Percentiles rank a stretch among this genome's conserved stretches.
phyloP scores from a whole-genome alignment of 2,888 invertebrate species.

The Brenthis ino region DNA sequence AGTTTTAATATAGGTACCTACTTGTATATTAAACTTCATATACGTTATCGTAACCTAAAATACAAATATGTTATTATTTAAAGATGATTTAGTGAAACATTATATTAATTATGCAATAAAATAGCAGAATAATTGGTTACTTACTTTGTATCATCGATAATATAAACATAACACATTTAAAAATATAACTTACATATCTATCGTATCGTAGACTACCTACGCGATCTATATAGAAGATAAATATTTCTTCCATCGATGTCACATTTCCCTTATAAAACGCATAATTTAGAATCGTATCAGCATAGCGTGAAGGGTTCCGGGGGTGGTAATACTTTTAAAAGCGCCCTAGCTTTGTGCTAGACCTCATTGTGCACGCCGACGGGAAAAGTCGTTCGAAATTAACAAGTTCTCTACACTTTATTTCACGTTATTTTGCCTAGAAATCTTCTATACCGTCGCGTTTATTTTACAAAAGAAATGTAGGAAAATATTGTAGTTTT shows the following conservation, averaged over 20 bases:
- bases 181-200: background rate
- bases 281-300: slow-evolving; percentile 39
- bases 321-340: slow-evolving; percentile 77
- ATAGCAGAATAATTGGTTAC: too few relatives aligned
- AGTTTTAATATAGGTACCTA: too few relatives aligned
- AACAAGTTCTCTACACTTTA: slow-evolving; percentile 30
- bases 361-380: slow-evolving; percentile 66
- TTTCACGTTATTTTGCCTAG: slow-evolving; percentile 19
- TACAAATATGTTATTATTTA: too few relatives aligned
- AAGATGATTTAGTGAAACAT: too few relatives aligned
- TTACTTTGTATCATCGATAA: too few relatives aligned
- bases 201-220: slow-evolving; percentile 1
- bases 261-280: slow-evolving; percentile 31
- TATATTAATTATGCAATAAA: too few relatives aligned
- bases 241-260: slow-evolving; percentile 29
- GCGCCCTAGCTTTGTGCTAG: slow-evolving; percentile 66
- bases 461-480: background rate
- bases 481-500: too few relatives aligned
- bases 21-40: too few relatives aligned
- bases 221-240: slow-evolving; percentile 14
- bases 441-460: slow-evolving; percentile 2
- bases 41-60: too few relatives aligned
- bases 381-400: slow-evolving; percentile 53
- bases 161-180: too few relatives aligned
- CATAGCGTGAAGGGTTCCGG: slow-evolving; percentile 47